These are phyloP conservation scores for Spea bombifrons DNA, from an alignment of 2,113 vertebrate species.

Conservation along the genomic window DNA sequence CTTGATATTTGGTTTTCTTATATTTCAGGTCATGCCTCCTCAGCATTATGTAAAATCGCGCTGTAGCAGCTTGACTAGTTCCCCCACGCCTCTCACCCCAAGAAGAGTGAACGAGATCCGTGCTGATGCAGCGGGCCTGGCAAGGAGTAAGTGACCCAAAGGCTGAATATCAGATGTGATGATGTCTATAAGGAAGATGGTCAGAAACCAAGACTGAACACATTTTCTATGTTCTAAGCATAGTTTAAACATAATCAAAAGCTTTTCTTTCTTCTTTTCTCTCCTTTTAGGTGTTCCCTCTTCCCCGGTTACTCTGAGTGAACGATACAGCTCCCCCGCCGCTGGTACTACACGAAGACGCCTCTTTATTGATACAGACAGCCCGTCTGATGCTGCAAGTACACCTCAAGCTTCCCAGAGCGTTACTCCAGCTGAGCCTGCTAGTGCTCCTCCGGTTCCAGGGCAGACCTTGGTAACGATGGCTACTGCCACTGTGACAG, in stretches of 20 bases:
- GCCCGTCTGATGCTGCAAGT: slow-evolving; percentile 51
- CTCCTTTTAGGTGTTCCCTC: slow-evolving; percentile 54
- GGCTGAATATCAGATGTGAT: not conserved
- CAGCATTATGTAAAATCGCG: slow-evolving; percentile 77
- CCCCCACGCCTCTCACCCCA: slow-evolving; percentile 57
- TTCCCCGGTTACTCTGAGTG: slow-evolving; percentile 67
- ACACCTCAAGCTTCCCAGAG: slow-evolving; percentile 56
- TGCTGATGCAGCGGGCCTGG: slow-evolving; percentile 60
- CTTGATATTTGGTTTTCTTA: not conserved
- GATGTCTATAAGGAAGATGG: no score
- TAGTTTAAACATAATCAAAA: no score
- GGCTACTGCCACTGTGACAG: slow-evolving; percentile 79
- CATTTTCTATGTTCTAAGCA: no score
- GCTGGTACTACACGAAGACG: slow-evolving; percentile 65
- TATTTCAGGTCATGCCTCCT: slow-evolving; percentile 83
- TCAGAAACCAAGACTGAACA: no score
- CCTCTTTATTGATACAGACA: slow-evolving; percentile 66
- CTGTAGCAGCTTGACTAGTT: slow-evolving; percentile 55
- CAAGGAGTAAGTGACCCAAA: slow-evolving; percentile 62
- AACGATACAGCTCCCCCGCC: slow-evolving; percentile 80
- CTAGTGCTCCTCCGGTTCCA: slow-evolving; percentile 69
- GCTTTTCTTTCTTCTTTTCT: no score
- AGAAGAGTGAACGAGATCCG: slow-evolving; percentile 69
- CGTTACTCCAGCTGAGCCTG: slow-evolving; percentile 63
- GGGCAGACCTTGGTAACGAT: slow-evolving; percentile 86